Base-by-base conservation (phyloP, 2,797 vertebrate genomes). In the Rhynchonycteris naso region DNA sequence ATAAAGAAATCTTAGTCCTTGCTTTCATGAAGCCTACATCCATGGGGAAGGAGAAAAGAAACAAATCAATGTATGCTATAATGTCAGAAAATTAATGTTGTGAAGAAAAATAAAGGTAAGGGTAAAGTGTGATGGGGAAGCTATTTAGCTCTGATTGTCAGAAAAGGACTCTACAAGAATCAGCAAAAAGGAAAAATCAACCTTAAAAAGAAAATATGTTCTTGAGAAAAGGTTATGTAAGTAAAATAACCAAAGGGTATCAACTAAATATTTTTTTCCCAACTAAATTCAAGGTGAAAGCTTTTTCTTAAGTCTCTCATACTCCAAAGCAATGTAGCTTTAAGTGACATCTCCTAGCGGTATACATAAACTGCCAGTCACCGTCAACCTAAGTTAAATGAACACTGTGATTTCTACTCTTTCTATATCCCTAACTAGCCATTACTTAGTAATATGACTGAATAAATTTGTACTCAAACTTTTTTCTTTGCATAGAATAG, bases 261-360 rank as follows among this genome's bases (percentile, higher is more conserved):
- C 38, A 83, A 86, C 88, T 78, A 43, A 43, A 6, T 43, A 6
- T 43, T 43, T 43, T 43, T 43, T 43, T 7, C 38, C 38, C 38
- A 83, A 86, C 88, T 78, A 93, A 94, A 52, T 83, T 93, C 71
- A 81, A 95, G 50, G 78, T 35, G 19, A 90, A 43, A 76, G 30
- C 59, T 91, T 93, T 47, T 66, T 76, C 79, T 86, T 79, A 88
- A 82, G 54, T 9, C 28, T 85, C 38, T 91, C n/a, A 43, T 19
- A 85, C 24, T 75, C 30, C 24, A 94, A 85, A 92, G 56, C 38
- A 92, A 68, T 28, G 26, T 56, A 61, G 56, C 87, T 50, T 94
- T n/a, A 69, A 93, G 30, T 93, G 52, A 24, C 26, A 71, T 43
- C 63, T 87, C 80, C 22, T 30, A 50, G 38, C 24, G 26, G 59